Conservation (phyloP, 1,140 invertebrate genomes). For the Pteromalus puparum region DNA sequence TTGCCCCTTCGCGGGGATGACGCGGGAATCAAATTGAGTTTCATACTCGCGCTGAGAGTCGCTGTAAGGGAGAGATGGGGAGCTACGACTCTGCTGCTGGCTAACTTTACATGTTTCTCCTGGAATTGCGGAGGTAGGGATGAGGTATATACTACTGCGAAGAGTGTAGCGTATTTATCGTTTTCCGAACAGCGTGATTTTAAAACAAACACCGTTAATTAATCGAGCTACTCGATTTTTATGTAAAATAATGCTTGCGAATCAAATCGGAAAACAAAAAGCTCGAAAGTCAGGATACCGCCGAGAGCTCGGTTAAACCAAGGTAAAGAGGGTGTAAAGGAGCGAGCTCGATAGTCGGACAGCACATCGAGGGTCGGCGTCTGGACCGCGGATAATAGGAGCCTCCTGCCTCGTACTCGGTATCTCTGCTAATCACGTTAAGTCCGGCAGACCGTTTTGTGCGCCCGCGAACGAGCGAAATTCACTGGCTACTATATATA, state of each 20-base stretch:
- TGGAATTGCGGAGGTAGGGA: neutral
- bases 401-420: slow-evolving; percentile 49
- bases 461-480: slow-evolving; percentile 67
- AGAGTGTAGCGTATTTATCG: neutral
- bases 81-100: neutral
- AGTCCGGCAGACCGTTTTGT: slow-evolving; percentile 72
- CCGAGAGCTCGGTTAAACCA: slow-evolving; percentile 55
- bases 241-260: no score
- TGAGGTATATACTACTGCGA: no score
- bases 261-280: slow-evolving; percentile 24
- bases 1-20: slow-evolving; percentile 54
- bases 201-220: no score
- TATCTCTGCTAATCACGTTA: slow-evolving; percentile 74
- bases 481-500: slow-evolving; percentile 50
- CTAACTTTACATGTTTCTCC: slow-evolving; percentile 15
- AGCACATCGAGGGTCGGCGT: slow-evolving; percentile 57
- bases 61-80: neutral
- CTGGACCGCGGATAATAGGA: slow-evolving; percentile 70
- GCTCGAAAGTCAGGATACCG: slow-evolving; percentile 29
- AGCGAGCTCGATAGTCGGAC: slow-evolving; percentile 15
- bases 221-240: neutral
- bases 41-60: slow-evolving; percentile 63
- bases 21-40: slow-evolving; percentile 74
- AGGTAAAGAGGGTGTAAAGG: slow-evolving; percentile 61
- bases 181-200: no score